Evolutionary conservation across 2,797 vertebrate genomes (phyloP).

Genomic region (Zalophus californianus): DNA sequence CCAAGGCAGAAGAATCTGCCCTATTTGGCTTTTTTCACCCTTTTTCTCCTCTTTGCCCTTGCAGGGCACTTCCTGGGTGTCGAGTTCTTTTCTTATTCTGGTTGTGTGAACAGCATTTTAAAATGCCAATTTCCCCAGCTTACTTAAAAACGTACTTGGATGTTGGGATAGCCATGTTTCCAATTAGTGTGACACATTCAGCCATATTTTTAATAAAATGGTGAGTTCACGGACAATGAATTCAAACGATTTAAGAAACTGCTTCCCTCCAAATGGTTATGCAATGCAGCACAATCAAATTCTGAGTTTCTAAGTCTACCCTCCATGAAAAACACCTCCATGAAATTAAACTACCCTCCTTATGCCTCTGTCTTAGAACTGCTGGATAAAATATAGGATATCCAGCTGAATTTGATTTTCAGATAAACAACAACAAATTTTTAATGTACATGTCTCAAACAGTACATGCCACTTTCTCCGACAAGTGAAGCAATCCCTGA

Average conservation of each 20-base stretch:
- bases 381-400: neutral
- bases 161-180: neutral
- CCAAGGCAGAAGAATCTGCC: too few species aligned
- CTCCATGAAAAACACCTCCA: neutral
- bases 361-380: neutral
- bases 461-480: neutral
- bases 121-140: neutral
- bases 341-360: neutral
- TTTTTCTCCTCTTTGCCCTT: neutral
- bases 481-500: neutral
- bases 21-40: rapidly evolving
- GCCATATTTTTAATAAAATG: neutral
- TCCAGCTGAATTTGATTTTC: neutral
- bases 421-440: neutral
- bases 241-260: neutral
- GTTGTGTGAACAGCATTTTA: neutral
- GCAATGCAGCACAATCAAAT: neutral
- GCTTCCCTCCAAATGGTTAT: neutral
- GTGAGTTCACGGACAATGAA: neutral
- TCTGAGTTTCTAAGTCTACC: neutral
- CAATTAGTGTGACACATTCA: neutral
- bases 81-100: neutral
- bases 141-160: neutral
- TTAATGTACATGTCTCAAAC: neutral
- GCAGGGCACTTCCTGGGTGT: neutral